Percentiles rank a stretch among this genome's conserved stretches.
phyloP scores from a whole-genome alignment of 2,888 invertebrate species.

The Drosophila vallismaia region DNA sequence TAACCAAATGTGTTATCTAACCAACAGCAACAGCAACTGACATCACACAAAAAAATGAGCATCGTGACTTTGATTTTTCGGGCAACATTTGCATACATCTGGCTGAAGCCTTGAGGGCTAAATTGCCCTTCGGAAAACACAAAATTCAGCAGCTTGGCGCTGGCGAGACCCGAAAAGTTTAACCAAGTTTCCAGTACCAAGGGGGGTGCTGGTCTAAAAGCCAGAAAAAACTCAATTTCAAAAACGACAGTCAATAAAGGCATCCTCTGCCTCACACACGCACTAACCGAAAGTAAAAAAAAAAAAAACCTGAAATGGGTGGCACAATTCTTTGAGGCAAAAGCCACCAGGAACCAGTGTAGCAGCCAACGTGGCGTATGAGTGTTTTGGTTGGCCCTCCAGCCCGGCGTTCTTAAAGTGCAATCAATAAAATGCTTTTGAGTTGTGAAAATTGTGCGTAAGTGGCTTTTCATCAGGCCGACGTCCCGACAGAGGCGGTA shows the following conservation, averaged over 20 bases:
- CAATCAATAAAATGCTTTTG: constrained; percentile 71
- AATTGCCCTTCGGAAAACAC: constrained; percentile 57
- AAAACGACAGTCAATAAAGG: constrained; percentile 63
- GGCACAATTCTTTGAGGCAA: constrained; percentile 20
- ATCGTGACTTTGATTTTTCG: constrained; percentile 60
- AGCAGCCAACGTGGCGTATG: constrained; percentile 57
- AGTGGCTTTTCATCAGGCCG: constrained; percentile 64
- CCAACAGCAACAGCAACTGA: constrained; percentile 19
- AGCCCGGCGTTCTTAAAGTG: constrained; percentile 61
- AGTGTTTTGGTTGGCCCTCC: constrained; percentile 45
- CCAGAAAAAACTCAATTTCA: constrained; percentile 64
- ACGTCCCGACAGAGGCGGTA: constrained; percentile 10
- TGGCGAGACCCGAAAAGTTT: constrained; percentile 49
- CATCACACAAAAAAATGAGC: constrained; percentile 41
- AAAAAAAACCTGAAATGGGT: constrained; percentile 1
- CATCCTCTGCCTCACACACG: constrained; percentile 26
- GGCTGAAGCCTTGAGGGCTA: constrained; percentile 45
- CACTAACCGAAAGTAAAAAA: constrained; percentile 7
- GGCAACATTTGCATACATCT: constrained; percentile 50
- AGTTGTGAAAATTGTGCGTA: constrained; percentile 72
- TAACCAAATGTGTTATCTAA: constrained; percentile 46
- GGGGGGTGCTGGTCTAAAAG: constrained; percentile 23
- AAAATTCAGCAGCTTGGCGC: constrained; percentile 33
- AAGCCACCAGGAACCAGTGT: background rate
- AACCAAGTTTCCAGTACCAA: constrained; percentile 44